Conservation (phyloP, 2,888 invertebrate genomes). For the Lycaena phlaeas region DNA sequence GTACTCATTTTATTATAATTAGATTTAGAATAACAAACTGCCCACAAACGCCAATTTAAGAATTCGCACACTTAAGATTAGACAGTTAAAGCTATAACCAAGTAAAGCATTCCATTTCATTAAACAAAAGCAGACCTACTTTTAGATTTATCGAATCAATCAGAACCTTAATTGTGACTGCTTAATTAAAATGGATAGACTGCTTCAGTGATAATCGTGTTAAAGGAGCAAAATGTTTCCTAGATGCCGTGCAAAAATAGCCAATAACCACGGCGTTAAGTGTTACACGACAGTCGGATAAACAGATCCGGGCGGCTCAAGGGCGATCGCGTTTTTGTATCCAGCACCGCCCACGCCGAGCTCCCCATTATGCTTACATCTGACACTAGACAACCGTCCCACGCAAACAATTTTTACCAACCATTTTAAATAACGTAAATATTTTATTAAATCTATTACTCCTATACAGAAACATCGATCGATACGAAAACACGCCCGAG, state of each 20-base stretch:
- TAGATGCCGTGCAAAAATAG: conserved; percentile 56
- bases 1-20: too few relatives aligned
- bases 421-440: conserved; percentile 20
- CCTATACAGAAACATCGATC: neutral
- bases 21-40: too few relatives aligned
- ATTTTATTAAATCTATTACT: conserved; percentile 17
- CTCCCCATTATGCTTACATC: conserved; percentile 12
- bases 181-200: too few relatives aligned
- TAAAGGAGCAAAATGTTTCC: conserved; percentile 29
- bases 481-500: neutral
- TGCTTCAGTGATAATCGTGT: conserved; percentile 3
- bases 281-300: conserved; percentile 68
- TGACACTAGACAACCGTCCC: conserved; percentile 21
- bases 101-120: too few relatives aligned
- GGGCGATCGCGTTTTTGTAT: conserved; percentile 47
- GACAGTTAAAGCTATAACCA: too few relatives aligned
- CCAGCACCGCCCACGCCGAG: conserved; percentile 33
- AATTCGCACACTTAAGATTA: too few relatives aligned
- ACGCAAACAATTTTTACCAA: conserved; percentile 12
- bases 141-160: too few relatives aligned
- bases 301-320: conserved; percentile 53
- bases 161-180: too few relatives aligned
- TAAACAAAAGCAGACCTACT: too few relatives aligned
- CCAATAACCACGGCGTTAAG: conserved; percentile 62
- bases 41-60: too few relatives aligned